phyloP scores from a whole-genome alignment of 2,113 vertebrate species.

The Silurus meridionalis region DNA sequence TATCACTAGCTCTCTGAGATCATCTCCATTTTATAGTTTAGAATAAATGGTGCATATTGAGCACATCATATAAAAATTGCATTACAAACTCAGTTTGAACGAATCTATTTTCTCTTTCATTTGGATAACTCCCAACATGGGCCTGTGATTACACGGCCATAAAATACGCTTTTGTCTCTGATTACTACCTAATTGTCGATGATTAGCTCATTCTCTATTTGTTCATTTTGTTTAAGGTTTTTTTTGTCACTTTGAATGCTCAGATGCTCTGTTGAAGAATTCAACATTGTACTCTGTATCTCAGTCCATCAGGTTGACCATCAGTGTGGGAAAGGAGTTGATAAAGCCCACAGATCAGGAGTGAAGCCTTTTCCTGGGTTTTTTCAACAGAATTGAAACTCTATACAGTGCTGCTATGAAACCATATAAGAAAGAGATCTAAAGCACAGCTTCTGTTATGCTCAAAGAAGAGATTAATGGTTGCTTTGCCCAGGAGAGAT shows the following conservation, averaged over 20 bases:
- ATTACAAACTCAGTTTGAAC: not conserved
- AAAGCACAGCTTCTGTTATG: not conserved
- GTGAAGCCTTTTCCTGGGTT: not conserved
- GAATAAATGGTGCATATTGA: not conserved
- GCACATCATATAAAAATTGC: not conserved
- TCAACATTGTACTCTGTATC: not conserved
- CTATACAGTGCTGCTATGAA: not conserved
- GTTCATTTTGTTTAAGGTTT: not conserved
- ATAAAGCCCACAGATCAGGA: not conserved
- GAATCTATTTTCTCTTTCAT: not conserved
- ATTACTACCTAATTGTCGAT: not conserved
- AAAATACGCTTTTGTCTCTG: not conserved
- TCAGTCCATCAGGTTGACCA: not conserved
- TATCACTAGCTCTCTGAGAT: not conserved
- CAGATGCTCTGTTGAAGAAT: not conserved
- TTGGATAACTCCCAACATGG: not conserved
- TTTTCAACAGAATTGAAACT: not conserved
- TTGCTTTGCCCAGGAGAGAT: not conserved
- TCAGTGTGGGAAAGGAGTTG: not conserved
- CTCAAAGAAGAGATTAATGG: slow-evolving; percentile 1
- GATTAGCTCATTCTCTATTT: not conserved
- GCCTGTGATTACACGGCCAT: not conserved
- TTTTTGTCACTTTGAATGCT: not conserved
- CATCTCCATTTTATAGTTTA: not conserved
- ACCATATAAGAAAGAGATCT: not conserved